Conservation (phyloP, 2,888 invertebrate species). For the Xestia sexstrigata region DNA sequence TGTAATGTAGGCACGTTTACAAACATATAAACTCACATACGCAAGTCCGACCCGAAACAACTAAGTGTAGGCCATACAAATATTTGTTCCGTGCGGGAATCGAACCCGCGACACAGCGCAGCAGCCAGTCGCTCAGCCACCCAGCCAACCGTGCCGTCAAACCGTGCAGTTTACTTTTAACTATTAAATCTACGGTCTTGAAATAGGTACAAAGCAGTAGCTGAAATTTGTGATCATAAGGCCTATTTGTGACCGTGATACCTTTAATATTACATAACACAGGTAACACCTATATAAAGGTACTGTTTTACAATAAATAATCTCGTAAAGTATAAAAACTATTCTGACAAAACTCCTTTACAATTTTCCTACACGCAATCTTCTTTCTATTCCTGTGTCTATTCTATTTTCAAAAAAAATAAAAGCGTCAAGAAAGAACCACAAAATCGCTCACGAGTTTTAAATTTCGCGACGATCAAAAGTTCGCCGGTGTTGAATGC, state of each 20-base stretch:
- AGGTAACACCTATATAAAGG: neutral
- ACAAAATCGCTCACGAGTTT: constrained; percentile 70
- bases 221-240: neutral
- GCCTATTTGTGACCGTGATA: neutral
- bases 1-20: no score
- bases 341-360: neutral
- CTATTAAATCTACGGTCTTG: no score
- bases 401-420: constrained; percentile 12
- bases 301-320: neutral
- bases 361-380: neutral
- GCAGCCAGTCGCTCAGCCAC: no score
- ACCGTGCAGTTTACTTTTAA: no score
- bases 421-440: constrained; percentile 9
- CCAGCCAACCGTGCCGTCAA: no score
- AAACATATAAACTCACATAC: no score
- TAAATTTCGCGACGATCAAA: constrained; percentile 76
- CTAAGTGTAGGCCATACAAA: no score
- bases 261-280: no score
- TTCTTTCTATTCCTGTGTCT: neutral
- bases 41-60: no score
- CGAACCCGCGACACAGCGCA: no score
- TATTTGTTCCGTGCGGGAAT: no score
- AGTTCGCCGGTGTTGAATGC: constrained; percentile 69
- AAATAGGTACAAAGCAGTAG: neutral
- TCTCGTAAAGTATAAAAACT: neutral